Evolutionary conservation across 1,140 invertebrate genomes (phyloP).

Genomic region (Melitaea cinxia): DNA sequence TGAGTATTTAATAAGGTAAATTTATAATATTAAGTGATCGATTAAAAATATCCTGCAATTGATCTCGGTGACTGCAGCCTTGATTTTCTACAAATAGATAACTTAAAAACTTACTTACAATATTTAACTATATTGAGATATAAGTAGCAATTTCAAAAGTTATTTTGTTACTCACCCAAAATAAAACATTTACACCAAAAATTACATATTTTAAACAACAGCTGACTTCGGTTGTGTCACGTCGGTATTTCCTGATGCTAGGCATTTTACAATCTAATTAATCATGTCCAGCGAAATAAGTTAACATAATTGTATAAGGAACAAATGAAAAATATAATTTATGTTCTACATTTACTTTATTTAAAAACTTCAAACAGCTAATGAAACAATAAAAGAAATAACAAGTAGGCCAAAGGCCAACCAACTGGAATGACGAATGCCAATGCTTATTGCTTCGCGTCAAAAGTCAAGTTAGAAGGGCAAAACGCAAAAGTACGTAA

Average conservation of each 20-base stretch:
- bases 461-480: not conserved
- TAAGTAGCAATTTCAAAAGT: not conserved
- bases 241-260: conserved; percentile 87
- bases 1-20: too few relatives aligned
- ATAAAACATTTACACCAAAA: conserved; percentile 98
- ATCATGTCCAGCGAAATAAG: conserved; percentile 30
- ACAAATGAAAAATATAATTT: conserved; percentile 19
- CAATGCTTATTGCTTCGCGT: not conserved
- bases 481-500: not conserved
- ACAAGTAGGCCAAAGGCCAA: conserved; percentile 46
- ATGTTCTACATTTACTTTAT: conserved; percentile 38
- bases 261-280: conserved; percentile 67
- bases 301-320: conserved; percentile 31
- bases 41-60: too few relatives aligned
- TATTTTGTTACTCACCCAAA: conserved; percentile 90
- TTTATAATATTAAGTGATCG: too few relatives aligned
- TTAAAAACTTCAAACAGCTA: conserved; percentile 32
- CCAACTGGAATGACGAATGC: conserved; percentile 17
- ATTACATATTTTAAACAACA: conserved; percentile 98
- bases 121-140: not conserved
- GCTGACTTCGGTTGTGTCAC: conserved; percentile 96
- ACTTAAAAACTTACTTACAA: not conserved
- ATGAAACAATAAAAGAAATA: conserved; percentile 40
- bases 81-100: conserved; percentile 21
- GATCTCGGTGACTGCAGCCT: conserved; percentile 31